These are phyloP conservation scores for Lingula anatina DNA, from an alignment of 2,888 invertebrate genomes.

Conservation along the genomic window DNA sequence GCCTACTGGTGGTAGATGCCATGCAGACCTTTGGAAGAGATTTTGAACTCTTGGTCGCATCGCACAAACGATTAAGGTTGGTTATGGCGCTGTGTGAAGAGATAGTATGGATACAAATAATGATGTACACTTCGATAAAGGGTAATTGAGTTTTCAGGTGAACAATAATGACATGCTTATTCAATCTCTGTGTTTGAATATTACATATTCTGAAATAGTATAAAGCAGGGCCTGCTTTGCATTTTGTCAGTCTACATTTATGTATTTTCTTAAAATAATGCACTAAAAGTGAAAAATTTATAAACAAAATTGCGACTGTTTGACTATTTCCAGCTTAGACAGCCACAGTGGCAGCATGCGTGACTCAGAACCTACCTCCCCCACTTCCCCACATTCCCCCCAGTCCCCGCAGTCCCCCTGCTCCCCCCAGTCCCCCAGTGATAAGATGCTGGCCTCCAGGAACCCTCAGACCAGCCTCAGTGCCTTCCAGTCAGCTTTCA, in stretches of 20 bases:
- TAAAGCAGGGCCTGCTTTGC: too few relatives aligned
- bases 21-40: constrained; percentile 92
- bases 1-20: constrained; percentile 87
- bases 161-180: too few relatives aligned
- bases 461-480: constrained; percentile 19
- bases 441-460: constrained; percentile 12
- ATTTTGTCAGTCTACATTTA: too few relatives aligned
- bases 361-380: constrained; percentile 88
- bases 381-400: constrained; percentile 62
- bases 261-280: too few relatives aligned
- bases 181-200: too few relatives aligned
- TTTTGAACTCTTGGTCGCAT: constrained; percentile 89
- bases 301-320: too few relatives aligned
- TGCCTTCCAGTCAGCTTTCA: constrained; percentile 48
- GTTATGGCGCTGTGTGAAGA: too few relatives aligned
- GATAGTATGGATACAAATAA: too few relatives aligned
- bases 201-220: too few relatives aligned
- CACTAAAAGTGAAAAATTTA: too few relatives aligned
- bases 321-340: constrained; percentile 78
- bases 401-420: constrained; percentile 22
- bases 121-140: too few relatives aligned
- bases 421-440: constrained; percentile 4
- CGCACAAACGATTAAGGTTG: constrained; percentile 92
- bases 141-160: too few relatives aligned
- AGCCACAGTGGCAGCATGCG: constrained; percentile 86